A percentile compares a stretch with the other conserved stretches of the same genome.
Conservation (phyloP, 2,113 vertebrate genomes). For the Channa argus region DNA sequence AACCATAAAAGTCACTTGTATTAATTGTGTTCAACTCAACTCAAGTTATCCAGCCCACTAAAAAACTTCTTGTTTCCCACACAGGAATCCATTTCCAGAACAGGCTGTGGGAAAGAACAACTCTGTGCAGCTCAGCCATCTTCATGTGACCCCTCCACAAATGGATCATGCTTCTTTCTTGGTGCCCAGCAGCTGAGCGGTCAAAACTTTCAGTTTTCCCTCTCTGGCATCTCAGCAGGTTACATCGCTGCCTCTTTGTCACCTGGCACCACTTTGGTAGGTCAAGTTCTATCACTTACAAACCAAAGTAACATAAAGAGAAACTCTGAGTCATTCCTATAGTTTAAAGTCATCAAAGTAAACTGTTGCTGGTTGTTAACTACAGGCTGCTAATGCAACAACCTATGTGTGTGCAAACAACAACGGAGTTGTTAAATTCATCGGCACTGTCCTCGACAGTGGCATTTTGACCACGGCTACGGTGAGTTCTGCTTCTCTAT, state of each 20-base stretch:
- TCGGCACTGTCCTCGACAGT: not conserved
- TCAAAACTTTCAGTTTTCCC: constrained; percentile 22
- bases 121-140: constrained; percentile 56
- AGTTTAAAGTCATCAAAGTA: not conserved
- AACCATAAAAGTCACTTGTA: too few species aligned
- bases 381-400: constrained; percentile 32
- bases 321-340: too few species aligned
- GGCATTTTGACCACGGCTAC: too few species aligned
- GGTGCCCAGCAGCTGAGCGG: fast-evolving
- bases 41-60: too few species aligned
- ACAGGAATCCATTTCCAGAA: not conserved
- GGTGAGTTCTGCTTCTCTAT: too few species aligned
- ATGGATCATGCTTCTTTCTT: constrained; percentile 50
- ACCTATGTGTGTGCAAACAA: constrained; percentile 68
- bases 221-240: constrained; percentile 49
- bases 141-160: constrained; percentile 18
- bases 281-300: not conserved
- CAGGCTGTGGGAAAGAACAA: fast-evolving
- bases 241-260: constrained; percentile 49
- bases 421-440: not conserved
- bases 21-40: too few species aligned
- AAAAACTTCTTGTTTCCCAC: not conserved
- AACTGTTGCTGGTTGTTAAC: not conserved
- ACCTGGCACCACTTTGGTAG: not conserved
- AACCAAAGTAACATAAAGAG: not conserved